A percentile compares a stretch with the other conserved stretches of the same genome.
Conservation (phyloP, 92 coral and sea anemone genomes). For the Zoanthus gigantus region DNA sequence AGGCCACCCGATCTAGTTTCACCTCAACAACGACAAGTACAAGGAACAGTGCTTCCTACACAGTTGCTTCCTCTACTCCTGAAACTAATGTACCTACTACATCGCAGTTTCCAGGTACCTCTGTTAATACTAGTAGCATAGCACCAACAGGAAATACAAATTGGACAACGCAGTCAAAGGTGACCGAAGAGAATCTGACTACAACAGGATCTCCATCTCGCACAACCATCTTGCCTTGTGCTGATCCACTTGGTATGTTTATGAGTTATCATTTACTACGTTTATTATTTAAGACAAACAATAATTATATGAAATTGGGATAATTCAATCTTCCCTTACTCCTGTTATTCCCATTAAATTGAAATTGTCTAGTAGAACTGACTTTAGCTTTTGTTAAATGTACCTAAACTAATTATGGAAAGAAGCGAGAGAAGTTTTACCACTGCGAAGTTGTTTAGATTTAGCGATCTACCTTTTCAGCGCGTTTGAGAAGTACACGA, state of each 20-base stretch:
- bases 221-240: slow-evolving; percentile 8
- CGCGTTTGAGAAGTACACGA: no score
- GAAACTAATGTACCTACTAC: not conserved
- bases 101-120: not conserved
- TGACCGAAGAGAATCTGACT: not conserved
- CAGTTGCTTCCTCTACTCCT: not conserved
- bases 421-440: no score
- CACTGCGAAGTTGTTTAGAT: no score
- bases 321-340: not conserved
- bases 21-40: not conserved
- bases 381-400: not conserved
- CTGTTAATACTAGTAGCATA: not conserved
- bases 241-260: slow-evolving; percentile 23
- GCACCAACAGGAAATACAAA: not conserved
- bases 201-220: slow-evolving; percentile 18
- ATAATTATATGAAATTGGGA: no score
- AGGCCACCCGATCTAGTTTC: not conserved
- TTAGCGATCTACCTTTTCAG: no score
- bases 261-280: not conserved
- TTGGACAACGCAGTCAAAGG: slow-evolving; percentile 4
- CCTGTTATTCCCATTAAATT: not conserved
- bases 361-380: not conserved
- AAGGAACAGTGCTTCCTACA: not conserved
- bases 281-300: not conserved
- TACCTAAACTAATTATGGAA: no score